Conservation (phyloP, 2,113 vertebrate species). For the Paralichthys olivaceus region DNA sequence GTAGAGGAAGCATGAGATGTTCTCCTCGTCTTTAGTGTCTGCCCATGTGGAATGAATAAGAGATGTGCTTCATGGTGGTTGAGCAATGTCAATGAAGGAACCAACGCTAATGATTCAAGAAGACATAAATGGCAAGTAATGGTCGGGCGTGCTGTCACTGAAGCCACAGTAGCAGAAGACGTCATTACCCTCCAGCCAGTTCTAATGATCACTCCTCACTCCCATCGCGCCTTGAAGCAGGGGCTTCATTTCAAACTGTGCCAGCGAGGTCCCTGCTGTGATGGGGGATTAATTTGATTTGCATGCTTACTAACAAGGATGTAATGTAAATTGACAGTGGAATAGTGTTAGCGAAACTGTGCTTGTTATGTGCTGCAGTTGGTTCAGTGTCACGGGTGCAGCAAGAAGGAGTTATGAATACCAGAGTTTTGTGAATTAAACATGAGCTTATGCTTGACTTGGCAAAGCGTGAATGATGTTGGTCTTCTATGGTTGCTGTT, state of each 20-base stretch:
- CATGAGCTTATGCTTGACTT: conserved; percentile 71
- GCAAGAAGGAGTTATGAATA: conserved; percentile 49
- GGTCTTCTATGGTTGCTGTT: conserved; percentile 45
- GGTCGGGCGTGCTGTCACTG: conserved; percentile 18
- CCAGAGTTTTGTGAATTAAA: conserved; percentile 72
- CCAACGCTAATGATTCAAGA: conserved; percentile 2
- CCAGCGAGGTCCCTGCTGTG: conserved; percentile 14
- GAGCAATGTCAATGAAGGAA: conserved; percentile 52
- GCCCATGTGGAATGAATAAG: conserved; percentile 58
- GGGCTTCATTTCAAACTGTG: conserved; percentile 37
- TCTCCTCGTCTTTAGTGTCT: conserved; percentile 41
- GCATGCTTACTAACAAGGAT: conserved; percentile 65
- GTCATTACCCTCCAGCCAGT: conserved; percentile 17
- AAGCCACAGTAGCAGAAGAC: conserved; percentile 23
- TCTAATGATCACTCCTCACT: conserved; percentile 32
- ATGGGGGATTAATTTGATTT: conserved; percentile 64
- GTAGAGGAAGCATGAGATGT: conserved; percentile 18
- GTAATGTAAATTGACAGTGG: conserved; percentile 63
- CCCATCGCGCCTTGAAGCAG: conserved; percentile 23
- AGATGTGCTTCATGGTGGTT: conserved; percentile 52
- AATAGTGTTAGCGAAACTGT: conserved; percentile 34
- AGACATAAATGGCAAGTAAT: conserved; percentile 35
- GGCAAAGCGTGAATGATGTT: conserved; percentile 60
- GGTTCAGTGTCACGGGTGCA: conserved; percentile 34
- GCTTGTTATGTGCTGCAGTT: conserved; percentile 40